Base-by-base conservation (phyloP, 2,113 vertebrate species). In the Gymnorhina tibicen region DNA sequence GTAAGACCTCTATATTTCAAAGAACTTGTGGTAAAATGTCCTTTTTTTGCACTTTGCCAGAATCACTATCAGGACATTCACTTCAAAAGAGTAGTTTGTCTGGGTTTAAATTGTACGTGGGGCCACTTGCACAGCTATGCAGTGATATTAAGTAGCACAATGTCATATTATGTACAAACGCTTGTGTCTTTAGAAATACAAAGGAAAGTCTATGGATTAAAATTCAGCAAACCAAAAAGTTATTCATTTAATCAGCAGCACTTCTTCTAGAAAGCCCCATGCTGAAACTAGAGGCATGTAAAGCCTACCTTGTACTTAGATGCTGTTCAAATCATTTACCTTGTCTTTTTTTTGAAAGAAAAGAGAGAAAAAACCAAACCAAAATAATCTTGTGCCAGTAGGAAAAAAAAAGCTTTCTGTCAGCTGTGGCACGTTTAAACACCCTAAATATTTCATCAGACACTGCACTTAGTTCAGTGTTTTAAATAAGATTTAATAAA, bases 401-500 rank as follows among this genome's bases (percentile, higher is more conserved):
- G 60, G 60, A 84, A 90, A 89, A 55, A 86, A 86, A 73, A 42
- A 2, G 63, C 92, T 95, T 96, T 97, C 93, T 96, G 79, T 98
- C 97, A 97, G 97, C 97, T 92, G 97, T 91, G 95, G 97, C 97
- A 91, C 94, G 16, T 97, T 97, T 97, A 96, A 97, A 95, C 95
- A 96, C 98, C 97, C 97, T 97, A 98, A 98, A 98, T 97, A 98
- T 98, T 99, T 99, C 99, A 98, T 98, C 98, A 98, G 98, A 98
- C 98, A 97, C 98, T 97, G 98, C 98, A 97, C 98, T 98, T 98
- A 98, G 97, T 98, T 97, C 98, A 98, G 97, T 98, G 97, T 98
- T 98, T 98, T 93, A 97, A 98, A 98, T 98, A 97, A 98, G 98
- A 98, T 99, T 99, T 99, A 99, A 98, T 99, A 98, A 98, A 98